Evolutionary conservation across 1,140 invertebrate genomes (phyloP).

Genomic region (Paraescarpia echinospica): DNA sequence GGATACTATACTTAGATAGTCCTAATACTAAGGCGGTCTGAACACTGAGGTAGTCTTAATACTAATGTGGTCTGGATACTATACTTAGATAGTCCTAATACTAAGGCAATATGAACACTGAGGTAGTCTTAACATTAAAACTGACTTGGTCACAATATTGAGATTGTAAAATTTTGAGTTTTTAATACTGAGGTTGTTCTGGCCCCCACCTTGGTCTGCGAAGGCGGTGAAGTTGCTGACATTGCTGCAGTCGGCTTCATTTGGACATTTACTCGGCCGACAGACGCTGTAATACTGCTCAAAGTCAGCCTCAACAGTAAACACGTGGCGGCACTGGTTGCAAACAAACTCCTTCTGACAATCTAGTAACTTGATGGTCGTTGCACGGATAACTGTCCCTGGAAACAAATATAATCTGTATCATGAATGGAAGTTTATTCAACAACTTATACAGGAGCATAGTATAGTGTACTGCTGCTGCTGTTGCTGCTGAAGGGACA

Average conservation of each 20-base stretch:
- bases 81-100: too few relatives aligned
- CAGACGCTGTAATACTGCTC: conserved; percentile 68
- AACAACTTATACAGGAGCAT: too few relatives aligned
- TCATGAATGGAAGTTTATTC: conserved; percentile 15
- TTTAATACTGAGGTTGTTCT: background rate
- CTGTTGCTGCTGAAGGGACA: too few relatives aligned
- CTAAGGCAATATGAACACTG: too few relatives aligned
- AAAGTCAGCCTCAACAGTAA: conserved; percentile 67
- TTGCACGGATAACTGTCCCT: conserved; percentile 78
- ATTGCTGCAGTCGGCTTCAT: conserved; percentile 63
- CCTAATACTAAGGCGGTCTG: too few relatives aligned
- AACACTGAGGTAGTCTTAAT: background rate
- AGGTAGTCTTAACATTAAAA: too few relatives aligned
- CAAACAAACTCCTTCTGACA: conserved; percentile 74
- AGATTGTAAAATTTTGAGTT: too few relatives aligned
- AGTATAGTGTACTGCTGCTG: too few relatives aligned
- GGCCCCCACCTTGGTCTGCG: conserved; percentile 52
- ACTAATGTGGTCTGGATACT: background rate
- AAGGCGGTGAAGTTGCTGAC: conserved; percentile 57
- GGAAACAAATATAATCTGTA: conserved; percentile 33
- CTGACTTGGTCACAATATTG: too few relatives aligned
- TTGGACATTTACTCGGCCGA: conserved; percentile 66
- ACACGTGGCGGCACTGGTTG: conserved; percentile 74
- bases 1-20: too few relatives aligned
- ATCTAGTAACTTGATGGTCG: conserved; percentile 76